Percentiles rank a stretch among this genome's conserved stretches.
Evolutionary conservation across 2,888 invertebrate genomes (phyloP).

Genomic region (Adineta ricciae): DNA sequence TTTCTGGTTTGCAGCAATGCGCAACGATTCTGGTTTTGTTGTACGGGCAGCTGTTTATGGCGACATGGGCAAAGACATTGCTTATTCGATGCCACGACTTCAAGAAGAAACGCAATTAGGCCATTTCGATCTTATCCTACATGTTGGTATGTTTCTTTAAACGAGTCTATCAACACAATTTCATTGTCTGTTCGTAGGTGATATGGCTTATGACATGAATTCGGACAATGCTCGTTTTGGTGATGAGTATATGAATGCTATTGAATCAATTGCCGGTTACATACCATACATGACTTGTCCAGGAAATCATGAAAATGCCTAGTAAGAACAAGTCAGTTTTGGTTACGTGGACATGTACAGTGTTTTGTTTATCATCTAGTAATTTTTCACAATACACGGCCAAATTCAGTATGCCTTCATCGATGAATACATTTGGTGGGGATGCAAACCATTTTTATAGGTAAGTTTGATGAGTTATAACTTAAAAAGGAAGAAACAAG

Average conservation of each 20-base stretch:
- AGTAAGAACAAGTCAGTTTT: conserved; percentile 56
- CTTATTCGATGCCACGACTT: conserved; percentile 48
- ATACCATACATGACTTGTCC: conserved; percentile 72
- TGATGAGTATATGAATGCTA: conserved; percentile 80
- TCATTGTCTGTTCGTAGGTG: conserved; percentile 35
- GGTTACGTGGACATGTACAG: neutral
- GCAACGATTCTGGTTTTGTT: conserved; percentile 60
- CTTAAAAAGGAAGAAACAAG: neutral
- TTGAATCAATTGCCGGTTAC: conserved; percentile 74
- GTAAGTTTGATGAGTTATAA: conserved; percentile 56
- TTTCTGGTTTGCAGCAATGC: conserved; percentile 66
- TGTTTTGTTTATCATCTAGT: neutral
- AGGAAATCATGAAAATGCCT: conserved; percentile 75
- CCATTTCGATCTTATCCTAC: conserved; percentile 35
- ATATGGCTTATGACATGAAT: conserved; percentile 45
- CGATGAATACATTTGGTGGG: conserved; percentile 26
- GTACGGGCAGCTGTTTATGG: conserved; percentile 53
- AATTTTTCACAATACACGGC: conserved; percentile 33
- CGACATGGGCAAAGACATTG: conserved; percentile 61
- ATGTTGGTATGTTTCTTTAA: conserved; percentile 36
- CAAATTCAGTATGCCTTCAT: conserved; percentile 29
- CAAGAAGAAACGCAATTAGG: conserved; percentile 29
- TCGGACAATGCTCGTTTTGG: conserved; percentile 66
- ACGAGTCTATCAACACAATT: too few relatives aligned
- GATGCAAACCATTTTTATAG: conserved; percentile 45